phyloP scores from a whole-genome alignment of 2,113 vertebrate species.

The Oreamnos americanus region DNA sequence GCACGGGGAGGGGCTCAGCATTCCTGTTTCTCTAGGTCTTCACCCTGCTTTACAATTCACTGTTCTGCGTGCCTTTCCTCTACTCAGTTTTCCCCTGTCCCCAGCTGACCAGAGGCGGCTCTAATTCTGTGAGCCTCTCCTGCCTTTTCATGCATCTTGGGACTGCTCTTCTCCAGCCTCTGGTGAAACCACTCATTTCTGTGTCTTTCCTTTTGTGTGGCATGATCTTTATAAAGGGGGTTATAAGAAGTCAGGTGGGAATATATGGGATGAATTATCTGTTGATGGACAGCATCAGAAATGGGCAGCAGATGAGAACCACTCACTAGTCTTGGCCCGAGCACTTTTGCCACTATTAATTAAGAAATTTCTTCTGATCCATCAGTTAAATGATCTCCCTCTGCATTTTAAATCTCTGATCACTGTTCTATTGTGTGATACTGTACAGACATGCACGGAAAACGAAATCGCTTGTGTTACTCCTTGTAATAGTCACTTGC shows the following conservation, averaged over 20 bases:
- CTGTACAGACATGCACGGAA: neutral
- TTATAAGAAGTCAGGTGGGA: neutral
- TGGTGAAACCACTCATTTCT: neutral
- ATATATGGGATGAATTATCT: neutral
- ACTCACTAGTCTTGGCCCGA: neutral
- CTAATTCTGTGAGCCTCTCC: neutral
- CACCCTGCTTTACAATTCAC: neutral
- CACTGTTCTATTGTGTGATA: neutral
- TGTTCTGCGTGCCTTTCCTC: neutral
- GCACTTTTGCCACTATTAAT: neutral
- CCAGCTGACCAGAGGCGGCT: neutral
- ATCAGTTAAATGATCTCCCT: neutral
- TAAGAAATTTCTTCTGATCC: neutral
- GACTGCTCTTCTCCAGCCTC: neutral
- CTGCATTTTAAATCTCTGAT: neutral
- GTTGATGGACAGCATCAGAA: neutral
- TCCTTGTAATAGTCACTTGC: neutral
- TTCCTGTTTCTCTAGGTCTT: neutral
- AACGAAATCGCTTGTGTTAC: neutral
- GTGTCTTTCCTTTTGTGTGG: neutral
- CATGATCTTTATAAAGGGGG: neutral
- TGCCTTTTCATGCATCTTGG: neutral
- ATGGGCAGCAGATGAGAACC: neutral
- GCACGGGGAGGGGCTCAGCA: neutral
- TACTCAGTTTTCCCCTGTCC: neutral